Conservation (phyloP, 2,797 vertebrate species). For the Phataginus tetradactyla region DNA sequence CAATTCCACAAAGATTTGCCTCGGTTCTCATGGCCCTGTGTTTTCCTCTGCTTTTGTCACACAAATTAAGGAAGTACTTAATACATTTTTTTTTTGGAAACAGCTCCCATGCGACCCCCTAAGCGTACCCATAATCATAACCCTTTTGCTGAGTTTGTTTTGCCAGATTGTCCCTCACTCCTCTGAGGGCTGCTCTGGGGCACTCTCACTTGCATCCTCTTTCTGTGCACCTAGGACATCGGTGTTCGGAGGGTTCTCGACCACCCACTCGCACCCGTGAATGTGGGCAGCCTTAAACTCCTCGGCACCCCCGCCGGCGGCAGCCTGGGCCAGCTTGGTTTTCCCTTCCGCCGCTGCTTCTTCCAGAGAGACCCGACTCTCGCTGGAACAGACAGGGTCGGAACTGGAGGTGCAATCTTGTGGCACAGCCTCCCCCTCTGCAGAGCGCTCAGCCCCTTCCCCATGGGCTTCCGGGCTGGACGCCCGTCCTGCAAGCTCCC, state of each 20-base stretch:
- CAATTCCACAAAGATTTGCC: not conserved
- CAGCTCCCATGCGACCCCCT: slow-evolving; percentile 68
- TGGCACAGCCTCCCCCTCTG: not conserved
- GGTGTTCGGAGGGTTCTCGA: rapidly evolving
- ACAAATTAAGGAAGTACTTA: slow-evolving; percentile 27
- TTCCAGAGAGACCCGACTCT: not conserved
- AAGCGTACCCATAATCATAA: slow-evolving; percentile 44
- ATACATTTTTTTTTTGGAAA: slow-evolving; percentile 46
- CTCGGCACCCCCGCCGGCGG: not conserved
- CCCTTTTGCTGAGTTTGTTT: slow-evolving; percentile 47
- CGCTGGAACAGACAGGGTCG: not conserved
- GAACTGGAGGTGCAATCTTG: not conserved
- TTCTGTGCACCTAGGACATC: not conserved
- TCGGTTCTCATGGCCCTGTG: not conserved
- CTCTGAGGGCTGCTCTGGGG: slow-evolving; percentile 57
- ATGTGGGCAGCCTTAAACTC: rapidly evolving
- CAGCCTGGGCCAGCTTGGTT: rapidly evolving
- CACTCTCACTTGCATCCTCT: not conserved
- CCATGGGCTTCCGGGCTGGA: not conserved
- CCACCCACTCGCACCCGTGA: slow-evolving; percentile 42
- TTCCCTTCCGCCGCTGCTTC: not conserved
- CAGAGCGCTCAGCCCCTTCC: not conserved
- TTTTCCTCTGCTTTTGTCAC: slow-evolving; percentile 53
- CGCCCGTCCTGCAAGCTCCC: not conserved
- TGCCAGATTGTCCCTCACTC: slow-evolving; percentile 53